Evolutionary conservation across 2,113 vertebrate genomes (phyloP), one percentile per base, ranked within the genome.

Genomic region (Bubo bubo): DNA sequence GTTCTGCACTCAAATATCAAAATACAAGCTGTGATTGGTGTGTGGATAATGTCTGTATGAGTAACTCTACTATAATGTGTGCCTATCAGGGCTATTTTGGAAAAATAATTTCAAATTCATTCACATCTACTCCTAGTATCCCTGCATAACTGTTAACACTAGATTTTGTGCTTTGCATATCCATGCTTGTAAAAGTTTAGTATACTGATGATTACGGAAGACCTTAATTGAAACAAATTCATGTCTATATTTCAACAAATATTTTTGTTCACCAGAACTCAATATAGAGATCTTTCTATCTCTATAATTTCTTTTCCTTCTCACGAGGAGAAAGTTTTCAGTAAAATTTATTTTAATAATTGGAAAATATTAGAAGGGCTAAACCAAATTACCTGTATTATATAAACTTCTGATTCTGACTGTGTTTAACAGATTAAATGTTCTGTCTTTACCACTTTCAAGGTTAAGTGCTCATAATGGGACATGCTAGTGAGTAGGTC

Each of bases 361-460:
- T 73, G 93, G 56, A 87, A 95, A 93, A 82, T 96, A 88, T 95
- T 89, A 91, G 76, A 91, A 93, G 92, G 21, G 80, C 92, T 66
- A 68, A 96, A 83, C 77, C 77, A 93, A 94, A 96, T 97, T 94
- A 88, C 96, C 89, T 97, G 89, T 96, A 97, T 96, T 97, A 95
- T 96, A 60, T 94, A 94, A 97, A 96, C 96, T 97, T 95, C 85
- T 70, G 92, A 95, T 94, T 96, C 95, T 76, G 95, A 86, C 71
- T 80, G 79, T 97, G 96, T 96, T 98, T 97, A 97, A 97, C 96
- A 97, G 97, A 98, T 98, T 97, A 98, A 97, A 96, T 81, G 96
- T 92, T 96, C 94, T 77, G 27, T 90, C 95, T 93, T 96, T 96
- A 96, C 89, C 95, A 95, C 96, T 82, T 93, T 77, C 90, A 96